Evolutionary conservation across 2,113 vertebrate species (phyloP).

Genomic region (Rhea americana): DNA sequence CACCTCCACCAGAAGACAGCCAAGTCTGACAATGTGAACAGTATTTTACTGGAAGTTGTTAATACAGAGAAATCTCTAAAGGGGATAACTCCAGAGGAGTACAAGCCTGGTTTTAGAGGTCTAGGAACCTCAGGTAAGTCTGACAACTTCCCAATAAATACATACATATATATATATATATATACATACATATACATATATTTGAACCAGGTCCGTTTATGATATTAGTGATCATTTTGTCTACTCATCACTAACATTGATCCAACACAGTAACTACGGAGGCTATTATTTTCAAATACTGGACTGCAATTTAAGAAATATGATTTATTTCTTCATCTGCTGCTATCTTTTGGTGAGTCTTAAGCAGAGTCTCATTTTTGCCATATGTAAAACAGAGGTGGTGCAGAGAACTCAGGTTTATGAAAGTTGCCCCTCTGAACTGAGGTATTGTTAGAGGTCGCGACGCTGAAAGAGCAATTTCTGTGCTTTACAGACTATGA

Average conservation of each 20-base stretch:
- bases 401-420: slow-evolving; percentile 33
- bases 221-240: neutral
- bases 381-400: slow-evolving; percentile 56
- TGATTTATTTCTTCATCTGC: slow-evolving; percentile 54
- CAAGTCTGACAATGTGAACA: neutral
- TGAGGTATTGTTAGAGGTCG: slow-evolving; percentile 19
- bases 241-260: neutral
- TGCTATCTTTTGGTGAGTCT: slow-evolving; percentile 36
- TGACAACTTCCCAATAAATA: neutral
- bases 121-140: neutral
- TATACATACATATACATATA: no score
- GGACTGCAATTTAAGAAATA: slow-evolving; percentile 47
- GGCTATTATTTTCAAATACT: slow-evolving; percentile 57
- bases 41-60: neutral
- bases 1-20: neutral
- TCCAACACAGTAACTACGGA: slow-evolving; percentile 42
- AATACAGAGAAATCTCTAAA: neutral
- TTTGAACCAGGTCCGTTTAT: neutral
- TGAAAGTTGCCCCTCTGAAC: slow-evolving; percentile 54
- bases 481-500: neutral
- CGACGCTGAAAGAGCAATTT: slow-evolving; percentile 30
- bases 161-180: no score
- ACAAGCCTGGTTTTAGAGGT: accelerated
- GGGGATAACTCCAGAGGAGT: neutral
- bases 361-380: slow-evolving; percentile 23